A percentile compares a stretch with the other conserved stretches of the same genome.
Conservation (phyloP, 2,113 vertebrate species). For the Notothenia coriiceps region DNA sequence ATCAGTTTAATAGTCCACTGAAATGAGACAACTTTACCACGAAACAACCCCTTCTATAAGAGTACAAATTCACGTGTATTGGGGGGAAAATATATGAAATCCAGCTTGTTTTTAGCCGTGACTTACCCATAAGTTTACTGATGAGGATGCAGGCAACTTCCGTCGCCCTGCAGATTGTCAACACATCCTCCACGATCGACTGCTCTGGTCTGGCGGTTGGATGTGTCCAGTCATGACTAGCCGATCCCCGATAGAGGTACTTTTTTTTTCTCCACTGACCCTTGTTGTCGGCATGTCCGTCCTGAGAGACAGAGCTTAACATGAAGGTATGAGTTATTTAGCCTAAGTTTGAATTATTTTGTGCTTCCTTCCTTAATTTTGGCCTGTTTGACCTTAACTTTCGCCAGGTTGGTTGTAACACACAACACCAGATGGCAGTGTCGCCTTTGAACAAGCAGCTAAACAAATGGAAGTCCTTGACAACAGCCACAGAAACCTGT, state of each 20-base stretch:
- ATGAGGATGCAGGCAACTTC: constrained; percentile 64
- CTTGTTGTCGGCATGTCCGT: not conserved
- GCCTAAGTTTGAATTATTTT: not conserved
- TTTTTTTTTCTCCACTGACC: not conserved
- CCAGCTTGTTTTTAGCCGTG: not conserved
- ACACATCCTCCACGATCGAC: constrained; percentile 49
- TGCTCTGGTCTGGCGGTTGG: constrained; percentile 37
- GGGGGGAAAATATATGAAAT: not conserved
- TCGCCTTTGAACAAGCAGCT: constrained; percentile 13
- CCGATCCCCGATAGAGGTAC: not conserved
- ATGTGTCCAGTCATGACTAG: constrained; percentile 38
- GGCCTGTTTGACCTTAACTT: not conserved
- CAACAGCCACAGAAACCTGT: constrained; percentile 45
- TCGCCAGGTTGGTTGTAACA: not conserved
- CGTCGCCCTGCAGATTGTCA: constrained; percentile 51
- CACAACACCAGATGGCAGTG: constrained; percentile 65
- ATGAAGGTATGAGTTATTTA: not conserved
- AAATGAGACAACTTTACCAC: not conserved
- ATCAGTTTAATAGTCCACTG: not conserved
- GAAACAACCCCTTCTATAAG: not conserved
- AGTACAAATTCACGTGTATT: not conserved
- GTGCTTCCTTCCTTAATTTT: not conserved
- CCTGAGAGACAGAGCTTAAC: not conserved
- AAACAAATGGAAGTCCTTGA: constrained; percentile 26
- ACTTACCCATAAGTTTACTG: constrained; percentile 66